Evolutionary conservation across 1,140 invertebrate species (phyloP), one percentile per base, ranked within the genome.

Genomic region (Trachymyrmex cornetzi): DNA sequence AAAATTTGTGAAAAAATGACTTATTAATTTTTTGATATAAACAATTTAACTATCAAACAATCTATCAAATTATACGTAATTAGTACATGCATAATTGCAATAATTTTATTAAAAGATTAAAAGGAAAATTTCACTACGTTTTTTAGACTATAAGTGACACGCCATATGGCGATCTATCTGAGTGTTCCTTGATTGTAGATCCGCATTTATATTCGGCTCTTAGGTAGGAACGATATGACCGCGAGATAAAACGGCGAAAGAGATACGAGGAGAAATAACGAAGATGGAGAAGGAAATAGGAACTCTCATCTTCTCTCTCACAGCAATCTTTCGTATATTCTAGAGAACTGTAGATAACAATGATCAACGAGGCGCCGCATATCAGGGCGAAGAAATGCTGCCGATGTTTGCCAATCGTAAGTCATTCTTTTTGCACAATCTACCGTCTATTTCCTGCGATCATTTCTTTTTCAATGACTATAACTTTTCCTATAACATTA

Each of bases 341-440:
- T 97, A 97, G 0, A 98, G 92, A 98, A 98, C 94, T 98, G 14
- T 97, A 95, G 12, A 97, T 95, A 0, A 97, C 97, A 87, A 98
- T 96, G 12, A 97, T 90, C 53, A 97, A 96, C 0, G 97, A 97
- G 19, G 97, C 95, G 1, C 95, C 91, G 71, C 96, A 96, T 3
- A 97, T 96, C 0, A 99, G 95, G 0, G 99, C 98, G 3, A 99
- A 96, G 94, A 99, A 99, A 99, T 98, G 71, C 98, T 98, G 80
- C 98, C 98, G 12, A 99, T 97, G 88, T 98, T 98, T 38, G 97
- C 96, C 63, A 99, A 96, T 34, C 97, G 97, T 74, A 98, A 93
- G 91, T 91, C 84, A n/a, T 84, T 66, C 11, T 80, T 88, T 11
- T 38, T 61, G 69, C 92, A 94, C 22, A 88, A 85, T 30, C 95